Evolutionary conservation across 2,113 vertebrate species (phyloP).

Genomic region (Cyanistes caeruleus): DNA sequence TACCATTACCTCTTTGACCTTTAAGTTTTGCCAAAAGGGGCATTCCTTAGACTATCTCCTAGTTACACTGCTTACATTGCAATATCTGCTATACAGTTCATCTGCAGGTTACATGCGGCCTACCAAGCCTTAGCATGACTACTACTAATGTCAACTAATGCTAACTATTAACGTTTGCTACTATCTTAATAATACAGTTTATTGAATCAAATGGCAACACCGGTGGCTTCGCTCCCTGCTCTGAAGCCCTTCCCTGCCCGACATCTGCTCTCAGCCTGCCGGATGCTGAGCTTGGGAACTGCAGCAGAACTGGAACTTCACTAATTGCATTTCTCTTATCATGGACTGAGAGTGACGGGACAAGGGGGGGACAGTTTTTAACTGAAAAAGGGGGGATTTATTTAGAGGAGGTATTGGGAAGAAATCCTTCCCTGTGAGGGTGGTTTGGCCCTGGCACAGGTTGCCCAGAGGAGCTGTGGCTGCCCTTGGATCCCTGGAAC

Average conservation of each 20-base stretch:
- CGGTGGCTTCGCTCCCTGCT: rapidly evolving
- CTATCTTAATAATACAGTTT: no score
- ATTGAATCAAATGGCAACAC: no score
- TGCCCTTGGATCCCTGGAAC: neutral
- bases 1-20: no score
- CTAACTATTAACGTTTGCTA: no score
- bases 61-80: no score
- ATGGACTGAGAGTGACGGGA: neutral
- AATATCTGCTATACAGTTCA: no score
- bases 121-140: no score
- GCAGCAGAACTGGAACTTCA: neutral
- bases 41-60: no score
- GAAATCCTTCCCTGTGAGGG: neutral
- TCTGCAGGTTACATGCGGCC: no score
- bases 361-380: neutral
- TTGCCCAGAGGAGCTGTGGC: neutral
- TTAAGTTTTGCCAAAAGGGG: no score
- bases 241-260: neutral
- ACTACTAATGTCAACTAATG: no score
- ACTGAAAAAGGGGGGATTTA: neutral
- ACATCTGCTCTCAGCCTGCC: rapidly evolving
- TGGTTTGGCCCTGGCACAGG: neutral
- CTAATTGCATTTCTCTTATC: neutral
- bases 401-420: neutral
- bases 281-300: rapidly evolving